Conservation (phyloP, 2,888 invertebrate genomes). For the Asteroscopus sphinx region DNA sequence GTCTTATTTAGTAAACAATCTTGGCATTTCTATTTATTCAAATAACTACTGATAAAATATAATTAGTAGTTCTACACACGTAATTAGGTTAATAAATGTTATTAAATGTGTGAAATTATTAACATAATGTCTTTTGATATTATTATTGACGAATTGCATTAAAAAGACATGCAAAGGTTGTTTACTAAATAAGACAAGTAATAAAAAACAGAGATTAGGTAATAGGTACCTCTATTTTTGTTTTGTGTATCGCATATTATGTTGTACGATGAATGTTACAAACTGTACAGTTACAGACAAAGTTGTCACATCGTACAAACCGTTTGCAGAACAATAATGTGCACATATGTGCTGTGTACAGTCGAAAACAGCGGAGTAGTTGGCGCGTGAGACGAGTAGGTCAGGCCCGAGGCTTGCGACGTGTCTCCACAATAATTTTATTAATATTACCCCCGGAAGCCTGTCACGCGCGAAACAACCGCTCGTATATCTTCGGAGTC, state of each 20-base stretch:
- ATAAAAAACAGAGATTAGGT: no score
- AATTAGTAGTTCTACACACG: no score
- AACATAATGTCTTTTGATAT: no score
- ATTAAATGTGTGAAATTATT: no score
- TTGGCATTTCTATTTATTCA: no score
- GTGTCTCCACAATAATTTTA: constrained; percentile 89
- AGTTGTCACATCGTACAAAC: constrained; percentile 23
- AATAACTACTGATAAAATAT: no score
- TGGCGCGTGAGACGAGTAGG: constrained; percentile 68
- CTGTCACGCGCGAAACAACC: constrained; percentile 86
- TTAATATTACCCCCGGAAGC: constrained; percentile 88
- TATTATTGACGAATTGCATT: no score
- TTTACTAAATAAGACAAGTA: no score
- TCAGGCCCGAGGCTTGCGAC: constrained; percentile 72
- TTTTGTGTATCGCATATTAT: neutral
- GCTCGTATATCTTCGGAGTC: constrained; percentile 84
- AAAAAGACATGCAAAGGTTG: no score
- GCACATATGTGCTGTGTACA: constrained; percentile 43
- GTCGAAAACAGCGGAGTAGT: constrained; percentile 53
- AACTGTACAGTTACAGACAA: constrained; percentile 13
- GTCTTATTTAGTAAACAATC: no score
- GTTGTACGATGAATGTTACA: constrained; percentile 1
- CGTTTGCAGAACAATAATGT: constrained; percentile 28
- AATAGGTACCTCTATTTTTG: neutral
- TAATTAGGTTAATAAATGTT: no score